Percentiles rank a stretch among this genome's conserved stretches.
These are phyloP conservation scores for Corythornis madagascariensis DNA, from an alignment of 2,113 vertebrate species.

Conservation along the genomic window DNA sequence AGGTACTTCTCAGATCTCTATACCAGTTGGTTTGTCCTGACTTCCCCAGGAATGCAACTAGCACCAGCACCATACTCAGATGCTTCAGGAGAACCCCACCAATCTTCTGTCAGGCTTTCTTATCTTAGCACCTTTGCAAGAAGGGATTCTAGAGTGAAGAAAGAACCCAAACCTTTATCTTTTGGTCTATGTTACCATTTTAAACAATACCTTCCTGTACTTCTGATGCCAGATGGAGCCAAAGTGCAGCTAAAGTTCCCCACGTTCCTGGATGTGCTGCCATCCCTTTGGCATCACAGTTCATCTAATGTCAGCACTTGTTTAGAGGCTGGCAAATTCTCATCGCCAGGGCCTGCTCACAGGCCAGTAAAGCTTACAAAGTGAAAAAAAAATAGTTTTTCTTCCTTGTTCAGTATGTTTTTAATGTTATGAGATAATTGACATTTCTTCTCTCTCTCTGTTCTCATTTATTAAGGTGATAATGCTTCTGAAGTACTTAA, in stretches of 20 bases:
- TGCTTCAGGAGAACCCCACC: not conserved
- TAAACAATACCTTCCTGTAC: not conserved
- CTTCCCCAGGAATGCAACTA: not conserved
- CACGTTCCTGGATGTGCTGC: not conserved
- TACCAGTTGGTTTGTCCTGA: not conserved
- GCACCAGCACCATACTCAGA: not conserved
- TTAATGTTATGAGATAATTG: constrained; percentile 83
- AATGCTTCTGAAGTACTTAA: constrained; percentile 85
- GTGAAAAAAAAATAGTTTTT: not conserved
- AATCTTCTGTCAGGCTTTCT: not conserved
- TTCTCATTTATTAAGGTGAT: constrained; percentile 87
- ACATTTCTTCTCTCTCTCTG: constrained; percentile 93
- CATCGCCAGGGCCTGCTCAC: not conserved
- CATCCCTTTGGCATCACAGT: not conserved
- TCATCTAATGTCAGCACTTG: not conserved
- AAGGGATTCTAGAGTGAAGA: not conserved
- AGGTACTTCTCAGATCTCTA: not conserved
- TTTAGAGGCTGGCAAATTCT: not conserved
- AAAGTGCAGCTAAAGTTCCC: not conserved
- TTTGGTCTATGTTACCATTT: not conserved
- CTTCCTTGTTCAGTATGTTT: not conserved
- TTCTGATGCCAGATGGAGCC: not conserved
- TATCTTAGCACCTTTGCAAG: not conserved
- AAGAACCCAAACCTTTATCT: not conserved
- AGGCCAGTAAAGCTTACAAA: not conserved